phyloP scores from a whole-genome alignment of 64 coral and sea anemone species.

The Astreopora myriophthalma region DNA sequence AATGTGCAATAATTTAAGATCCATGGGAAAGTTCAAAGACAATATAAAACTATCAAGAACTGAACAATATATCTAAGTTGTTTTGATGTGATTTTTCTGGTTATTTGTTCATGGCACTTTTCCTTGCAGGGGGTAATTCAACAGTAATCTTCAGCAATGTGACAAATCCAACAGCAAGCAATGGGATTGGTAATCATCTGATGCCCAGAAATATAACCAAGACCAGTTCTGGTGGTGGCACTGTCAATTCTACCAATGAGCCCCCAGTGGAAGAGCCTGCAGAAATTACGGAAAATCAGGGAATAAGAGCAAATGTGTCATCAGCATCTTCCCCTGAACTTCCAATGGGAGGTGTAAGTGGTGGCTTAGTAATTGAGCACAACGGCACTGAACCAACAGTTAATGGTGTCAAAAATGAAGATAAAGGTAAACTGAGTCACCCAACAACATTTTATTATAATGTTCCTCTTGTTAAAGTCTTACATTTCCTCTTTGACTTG shows the following conservation, averaged over 20 bases:
- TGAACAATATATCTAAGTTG: no score
- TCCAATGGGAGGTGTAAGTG: background rate
- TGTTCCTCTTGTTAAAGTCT: no score
- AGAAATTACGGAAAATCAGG: background rate
- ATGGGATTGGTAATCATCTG: background rate
- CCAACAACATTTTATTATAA: no score
- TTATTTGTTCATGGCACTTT: background rate
- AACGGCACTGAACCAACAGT: background rate
- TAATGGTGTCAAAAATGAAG: background rate
- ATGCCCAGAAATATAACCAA: background rate
- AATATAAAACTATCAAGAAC: no score
- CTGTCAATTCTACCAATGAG: background rate
- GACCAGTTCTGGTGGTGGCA: background rate
- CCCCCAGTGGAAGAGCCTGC: background rate
- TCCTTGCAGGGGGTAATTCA: slow-evolving; percentile 5
- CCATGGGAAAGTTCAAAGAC: no score
- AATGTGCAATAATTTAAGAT: no score
- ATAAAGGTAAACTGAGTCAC: background rate
- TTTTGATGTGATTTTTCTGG: no score
- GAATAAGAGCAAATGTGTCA: no score
- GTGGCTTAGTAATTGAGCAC: background rate
- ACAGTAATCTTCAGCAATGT: background rate
- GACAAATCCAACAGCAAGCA: background rate
- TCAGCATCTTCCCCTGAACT: background rate
- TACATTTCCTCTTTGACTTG: no score